Evolutionary conservation across 2,113 vertebrate species (phyloP), one percentile per base, ranked within the genome.

Genomic region (Oenanthe oenanthe): DNA sequence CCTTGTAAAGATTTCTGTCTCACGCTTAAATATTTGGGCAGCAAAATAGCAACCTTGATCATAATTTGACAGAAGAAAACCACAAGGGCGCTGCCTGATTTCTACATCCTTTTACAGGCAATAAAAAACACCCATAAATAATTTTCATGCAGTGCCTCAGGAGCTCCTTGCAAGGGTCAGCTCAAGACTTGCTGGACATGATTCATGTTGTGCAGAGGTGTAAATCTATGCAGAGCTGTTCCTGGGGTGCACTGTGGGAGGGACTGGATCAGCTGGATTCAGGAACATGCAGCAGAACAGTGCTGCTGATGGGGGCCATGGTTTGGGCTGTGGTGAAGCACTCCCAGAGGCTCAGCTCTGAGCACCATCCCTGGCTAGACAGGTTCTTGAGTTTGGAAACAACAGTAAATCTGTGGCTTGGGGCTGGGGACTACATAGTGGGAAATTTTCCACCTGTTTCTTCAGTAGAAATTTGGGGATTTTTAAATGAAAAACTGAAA

Each of bases 81-180:
- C 91, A 80, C 91, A 91, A 74, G 73, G 82, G 88, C 3, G 1
- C 85, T 88, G 78, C 67, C 76, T 0, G 5, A 92, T 93, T 95
- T 92, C 94, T 94, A 95, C 94, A 93, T 84, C 82, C 63, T 93
- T 74, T 89, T 80, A 85, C 48, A 74, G 43, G 85, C 85, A 77
- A 90, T 93, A 95, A 96, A 97, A 96, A 48, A 5, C 72, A 83
- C n/a, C 71, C 79, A 60, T 88, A 96, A 93, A 92, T 92, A 83
- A 85, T 80, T 83, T 94, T 76, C 47, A 43, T 10, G 8, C 51
- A n/a, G 11, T 48, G 85, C 85, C 85, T 92, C 71, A 48, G 75
- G 82, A 92, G 82, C 42, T 77, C 32, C 75, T 93, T 50, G 71
- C 40, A 67, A 76, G 74, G 82, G 79, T 94, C 85, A 93, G 58